Percentiles rank a stretch among this genome's conserved stretches.
Evolutionary conservation across 2,888 invertebrate species (phyloP).

Genomic region (Folsomia manolachei): DNA sequence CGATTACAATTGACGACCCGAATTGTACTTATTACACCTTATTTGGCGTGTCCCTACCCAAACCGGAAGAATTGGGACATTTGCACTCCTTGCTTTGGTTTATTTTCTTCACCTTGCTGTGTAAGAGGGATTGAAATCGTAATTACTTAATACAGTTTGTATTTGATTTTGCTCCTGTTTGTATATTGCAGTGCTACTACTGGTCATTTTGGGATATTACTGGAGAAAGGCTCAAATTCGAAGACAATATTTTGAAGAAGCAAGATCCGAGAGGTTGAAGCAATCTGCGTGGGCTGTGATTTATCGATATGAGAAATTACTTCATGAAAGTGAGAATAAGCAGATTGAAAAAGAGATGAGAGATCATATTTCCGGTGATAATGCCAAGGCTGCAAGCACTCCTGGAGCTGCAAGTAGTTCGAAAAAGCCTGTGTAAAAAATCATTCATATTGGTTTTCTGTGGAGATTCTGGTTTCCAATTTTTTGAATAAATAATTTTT

Average conservation of each 20-base stretch:
- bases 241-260: constrained; percentile 19
- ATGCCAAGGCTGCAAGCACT: too few species aligned
- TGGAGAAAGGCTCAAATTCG: constrained; percentile 26
- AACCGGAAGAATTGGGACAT: constrained; percentile 18
- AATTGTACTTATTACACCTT: constrained; percentile 36
- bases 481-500: too few species aligned
- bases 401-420: too few species aligned
- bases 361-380: too few species aligned
- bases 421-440: too few species aligned
- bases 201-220: constrained; percentile 35
- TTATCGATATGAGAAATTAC: constrained; percentile 41
- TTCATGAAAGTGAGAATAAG: constrained; percentile 32
- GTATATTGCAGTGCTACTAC: constrained; percentile 22
- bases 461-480: too few species aligned
- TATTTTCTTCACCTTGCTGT: constrained; percentile 21
- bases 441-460: too few species aligned
- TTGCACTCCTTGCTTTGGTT: constrained; percentile 22
- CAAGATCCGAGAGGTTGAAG: constrained; percentile 29
- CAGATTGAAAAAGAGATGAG: constrained; percentile 22
- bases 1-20: constrained; percentile 34
- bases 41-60: constrained; percentile 40
- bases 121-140: constrained; percentile 26
- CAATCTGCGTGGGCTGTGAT: constrained; percentile 41
- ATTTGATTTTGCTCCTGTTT: neutral
- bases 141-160: neutral